Base-by-base conservation (phyloP, 1,140 invertebrate species). In the Macrobrachium nipponense region DNA sequence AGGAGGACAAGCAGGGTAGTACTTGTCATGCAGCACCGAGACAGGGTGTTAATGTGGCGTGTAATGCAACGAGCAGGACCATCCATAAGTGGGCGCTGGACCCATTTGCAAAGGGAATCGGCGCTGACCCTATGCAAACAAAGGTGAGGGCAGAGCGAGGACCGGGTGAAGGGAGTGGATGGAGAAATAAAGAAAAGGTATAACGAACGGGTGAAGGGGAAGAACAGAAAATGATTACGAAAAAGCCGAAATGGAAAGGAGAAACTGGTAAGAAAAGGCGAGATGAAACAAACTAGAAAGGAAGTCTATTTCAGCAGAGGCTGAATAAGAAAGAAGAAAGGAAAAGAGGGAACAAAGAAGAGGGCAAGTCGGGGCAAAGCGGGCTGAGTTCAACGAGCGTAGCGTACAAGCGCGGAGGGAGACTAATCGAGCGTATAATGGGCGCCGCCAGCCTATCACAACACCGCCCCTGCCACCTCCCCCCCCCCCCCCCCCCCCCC, bases 351-450 rank as follows among this genome's bases (percentile, higher is more conserved):
- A 78, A 62, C 20, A 62, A 10, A 36, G 77, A 79, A 36, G 23
- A 80, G 80, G 44, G 66, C 36, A 72, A 44, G 80, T 15, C 59
- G 66, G 58, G 44, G 66, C 44, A 44, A 66, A 20, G 14, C 60
- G 59, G 60, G 79, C 36, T n/a, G n/a, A 15, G 43, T 17, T 80
- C 79, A 80, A 80, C 62, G 68, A 36, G 82, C 61, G 75, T 76
- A 58, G 61, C 43, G 36, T 64, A 76, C 51, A 75, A 76, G 70
- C 60, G 72, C n/a, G 61, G 82, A 83, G 81, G 72, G 81, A 84
- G 82, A 60, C 75, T 84, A 84, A 84, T 78, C 82, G 64, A 68
- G 73, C 80, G 80, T 84, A 58, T 78, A 84, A 84, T 84, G 75
- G 73, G 70, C 17, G 59, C 82, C 58, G 73, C 82, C 82, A 78